A percentile compares a stretch with the other conserved stretches of the same genome.
Evolutionary conservation across 2,888 invertebrate genomes (phyloP).

Genomic region (Caenorhabditis wallacei): DNA sequence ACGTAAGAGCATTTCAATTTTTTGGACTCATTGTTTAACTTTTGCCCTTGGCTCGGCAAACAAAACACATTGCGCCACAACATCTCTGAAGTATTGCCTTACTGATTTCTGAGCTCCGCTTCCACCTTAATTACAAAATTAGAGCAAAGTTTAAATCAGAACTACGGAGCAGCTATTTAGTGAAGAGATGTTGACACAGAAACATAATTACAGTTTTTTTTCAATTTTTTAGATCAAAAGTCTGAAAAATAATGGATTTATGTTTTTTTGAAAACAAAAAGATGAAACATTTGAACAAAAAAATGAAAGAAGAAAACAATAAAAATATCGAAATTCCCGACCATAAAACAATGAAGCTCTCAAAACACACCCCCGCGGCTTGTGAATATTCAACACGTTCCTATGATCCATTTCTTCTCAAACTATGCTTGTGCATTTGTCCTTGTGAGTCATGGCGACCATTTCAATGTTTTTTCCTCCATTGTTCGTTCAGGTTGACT

Average conservation of each 20-base stretch:
- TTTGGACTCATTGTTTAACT: slow-evolving; percentile 52
- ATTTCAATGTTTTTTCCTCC: slow-evolving; percentile 25
- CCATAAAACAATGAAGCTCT: slow-evolving; percentile 28
- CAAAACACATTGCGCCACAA: slow-evolving; percentile 53
- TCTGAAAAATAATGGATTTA: no score
- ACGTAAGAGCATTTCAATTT: slow-evolving; percentile 51
- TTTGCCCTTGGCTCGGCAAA: slow-evolving; percentile 56
- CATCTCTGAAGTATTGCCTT: slow-evolving; percentile 39
- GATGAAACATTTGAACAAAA: neutral
- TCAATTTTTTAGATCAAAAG: no score
- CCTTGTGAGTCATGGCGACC: slow-evolving; percentile 32
- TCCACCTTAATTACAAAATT: slow-evolving; percentile 3
- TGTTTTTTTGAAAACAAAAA: no score
- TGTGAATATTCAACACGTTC: slow-evolving; percentile 50
- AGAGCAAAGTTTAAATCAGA: slow-evolving; percentile 28
- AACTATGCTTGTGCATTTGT: slow-evolving; percentile 26
- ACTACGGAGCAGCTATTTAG: neutral
- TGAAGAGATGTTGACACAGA: neutral
- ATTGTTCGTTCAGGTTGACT: slow-evolving; percentile 40
- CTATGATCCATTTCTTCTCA: slow-evolving; percentile 7
- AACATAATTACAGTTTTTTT: no score
- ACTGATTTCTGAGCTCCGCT: slow-evolving; percentile 17
- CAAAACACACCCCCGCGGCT: slow-evolving; percentile 42
- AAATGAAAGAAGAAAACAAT: slow-evolving; percentile 10
- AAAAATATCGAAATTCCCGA: slow-evolving; percentile 16